Base-by-base conservation (phyloP, 2,797 vertebrate species). In the Jordanella pulchra region DNA sequence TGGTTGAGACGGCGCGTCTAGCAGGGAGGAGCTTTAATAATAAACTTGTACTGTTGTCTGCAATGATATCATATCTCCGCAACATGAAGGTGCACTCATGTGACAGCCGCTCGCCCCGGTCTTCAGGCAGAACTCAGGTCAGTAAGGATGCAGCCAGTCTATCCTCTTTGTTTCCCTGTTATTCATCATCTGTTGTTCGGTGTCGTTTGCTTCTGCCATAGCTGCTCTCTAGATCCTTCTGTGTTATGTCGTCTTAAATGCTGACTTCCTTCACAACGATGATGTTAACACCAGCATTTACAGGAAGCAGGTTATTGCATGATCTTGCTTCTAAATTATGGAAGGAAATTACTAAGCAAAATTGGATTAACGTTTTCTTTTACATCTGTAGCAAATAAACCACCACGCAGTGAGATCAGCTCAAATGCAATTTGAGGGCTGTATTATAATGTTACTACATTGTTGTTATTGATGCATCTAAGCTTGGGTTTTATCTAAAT, bases 41-140 rank as follows among this genome's bases (percentile, higher is more conserved):
- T 76, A 75, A 89, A 84, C 84, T 86, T 80, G 85, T 73, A 55
- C 39, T 65, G 84, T 80, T 84, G 77, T 84, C 89, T 91, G 91
- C 90, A 84, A 87, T 86, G 87, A 89, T 89, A 90, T n/a, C n/a
- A n/a, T n/a, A n/a, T n/a, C n/a, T n/a, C n/a, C n/a, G n/a, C n/a
- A 92, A 87, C 72, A 84, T 89, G 87, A 90, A 88, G 84, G 84
- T 69, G 44, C 47, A 54, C 75, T 81, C 77, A 65, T 73, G 64
- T 86, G 82, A 79, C 75, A 72, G 75, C 15, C 71, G 70, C 69
- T 70, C 71, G 27, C 76, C 84, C 77, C 69, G 82, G 78, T 87
- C 80, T 54, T 73, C 27, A 66, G 65, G 6, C 73, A 30, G 44
- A 27, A 75, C 75, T 54, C 86, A 91, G 93, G 92, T 93, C 70